A percentile compares a stretch with the other conserved stretches of the same genome.
Conservation (phyloP, 1,140 invertebrate species). For the Saccostrea cuccullata region DNA sequence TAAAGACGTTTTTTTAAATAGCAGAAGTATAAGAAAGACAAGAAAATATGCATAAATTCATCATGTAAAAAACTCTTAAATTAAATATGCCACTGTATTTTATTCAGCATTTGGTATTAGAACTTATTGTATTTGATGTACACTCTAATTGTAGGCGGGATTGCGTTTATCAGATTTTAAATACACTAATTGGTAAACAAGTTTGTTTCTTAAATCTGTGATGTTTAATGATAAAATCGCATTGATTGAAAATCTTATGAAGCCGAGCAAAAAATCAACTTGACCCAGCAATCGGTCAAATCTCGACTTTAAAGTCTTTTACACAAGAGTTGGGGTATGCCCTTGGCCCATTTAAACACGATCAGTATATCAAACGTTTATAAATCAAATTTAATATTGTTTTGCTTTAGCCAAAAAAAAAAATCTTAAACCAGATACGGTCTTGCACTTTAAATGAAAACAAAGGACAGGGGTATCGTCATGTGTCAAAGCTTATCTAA, state of each 20-base stretch:
- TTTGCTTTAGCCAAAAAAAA: no score
- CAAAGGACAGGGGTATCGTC: background rate
- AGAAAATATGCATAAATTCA: no score
- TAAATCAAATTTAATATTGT: background rate
- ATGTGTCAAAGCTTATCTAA: background rate
- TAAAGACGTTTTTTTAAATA: no score
- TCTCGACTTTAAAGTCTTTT: background rate
- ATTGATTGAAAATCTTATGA: background rate
- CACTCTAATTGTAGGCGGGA: no score
- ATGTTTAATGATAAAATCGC: background rate
- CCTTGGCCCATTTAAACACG: background rate
- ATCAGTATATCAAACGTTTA: background rate
- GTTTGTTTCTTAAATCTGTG: background rate
- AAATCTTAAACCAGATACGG: background rate
- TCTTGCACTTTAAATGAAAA: background rate
- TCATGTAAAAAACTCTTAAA: no score
- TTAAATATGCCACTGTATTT: no score
- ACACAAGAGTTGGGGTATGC: background rate
- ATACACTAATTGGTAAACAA: background rate
- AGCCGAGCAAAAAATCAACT: background rate
- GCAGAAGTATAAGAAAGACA: no score
- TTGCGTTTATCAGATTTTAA: no score
- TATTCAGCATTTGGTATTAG: no score
- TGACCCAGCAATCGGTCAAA: background rate
- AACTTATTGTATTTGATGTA: no score